A percentile compares a stretch with the other conserved stretches of the same genome.
phyloP scores from a whole-genome alignment of 2,888 invertebrate genomes.

The Drosophila longiperda region DNA sequence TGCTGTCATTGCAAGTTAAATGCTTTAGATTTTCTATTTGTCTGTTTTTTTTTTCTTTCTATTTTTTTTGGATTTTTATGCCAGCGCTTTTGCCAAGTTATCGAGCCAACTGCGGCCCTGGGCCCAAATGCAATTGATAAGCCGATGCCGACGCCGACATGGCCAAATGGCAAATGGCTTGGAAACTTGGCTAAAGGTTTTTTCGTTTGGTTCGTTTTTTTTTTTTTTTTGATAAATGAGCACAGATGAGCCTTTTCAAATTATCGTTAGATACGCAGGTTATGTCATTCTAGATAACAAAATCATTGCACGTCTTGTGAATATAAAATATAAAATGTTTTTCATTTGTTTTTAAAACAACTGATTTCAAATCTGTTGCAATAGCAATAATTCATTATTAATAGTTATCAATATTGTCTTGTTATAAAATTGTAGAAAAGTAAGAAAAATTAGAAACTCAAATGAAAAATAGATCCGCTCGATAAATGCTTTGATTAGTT shows the following conservation, averaged over 20 bases:
- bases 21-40: conserved; percentile 65
- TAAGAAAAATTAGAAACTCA: not conserved
- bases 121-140: conserved; percentile 69
- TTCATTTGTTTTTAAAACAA: not conserved
- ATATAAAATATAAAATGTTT: not conserved
- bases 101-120: conserved; percentile 60
- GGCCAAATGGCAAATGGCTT: conserved; percentile 66
- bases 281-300: conserved; percentile 21
- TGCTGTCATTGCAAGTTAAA: conserved; percentile 74
- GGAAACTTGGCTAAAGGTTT: conserved; percentile 63
- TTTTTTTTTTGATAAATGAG: conserved; percentile 60
- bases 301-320: conserved; percentile 16
- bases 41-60: conserved; percentile 1
- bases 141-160: conserved; percentile 39
- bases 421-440: not conserved
- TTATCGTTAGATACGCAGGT: conserved; percentile 22
- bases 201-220: conserved; percentile 53
- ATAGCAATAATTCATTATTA: not conserved
- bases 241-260: conserved; percentile 42
- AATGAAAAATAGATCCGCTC: not conserved
- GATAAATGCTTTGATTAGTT: not conserved
- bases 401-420: not conserved
- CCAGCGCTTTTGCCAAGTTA: conserved; percentile 54
- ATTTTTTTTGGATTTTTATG: conserved; percentile 23
- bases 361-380: not conserved